These are phyloP conservation scores for Clarias batrachus DNA, from an alignment of 2,113 vertebrate genomes.

Conservation along the genomic window DNA sequence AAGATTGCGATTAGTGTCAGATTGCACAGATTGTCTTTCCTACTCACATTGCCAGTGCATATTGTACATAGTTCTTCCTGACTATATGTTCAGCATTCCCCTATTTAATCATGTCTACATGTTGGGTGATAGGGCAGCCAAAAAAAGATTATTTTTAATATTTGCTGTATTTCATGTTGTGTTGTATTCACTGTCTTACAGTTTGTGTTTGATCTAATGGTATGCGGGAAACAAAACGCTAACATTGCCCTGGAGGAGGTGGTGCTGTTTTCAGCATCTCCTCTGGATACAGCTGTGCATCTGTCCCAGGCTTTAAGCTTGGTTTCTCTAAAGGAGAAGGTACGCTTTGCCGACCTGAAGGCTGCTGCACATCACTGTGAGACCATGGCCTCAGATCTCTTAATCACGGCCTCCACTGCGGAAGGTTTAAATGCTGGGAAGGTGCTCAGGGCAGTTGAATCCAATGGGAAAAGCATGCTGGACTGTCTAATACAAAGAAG, in stretches of 20 bases:
- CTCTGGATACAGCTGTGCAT: conserved; percentile 63
- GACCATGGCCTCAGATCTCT: conserved; percentile 62
- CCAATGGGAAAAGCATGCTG: conserved; percentile 56
- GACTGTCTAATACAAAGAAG: conserved; percentile 63
- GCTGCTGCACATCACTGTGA: conserved; percentile 62
- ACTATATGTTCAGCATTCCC: neutral
- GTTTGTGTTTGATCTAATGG: conserved; percentile 70
- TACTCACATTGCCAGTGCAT: no score
- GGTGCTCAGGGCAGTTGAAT: conserved; percentile 60
- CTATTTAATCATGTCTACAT: no score
- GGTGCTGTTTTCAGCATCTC: conserved; percentile 60
- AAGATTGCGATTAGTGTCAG: neutral
- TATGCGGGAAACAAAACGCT: conserved; percentile 62
- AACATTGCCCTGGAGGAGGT: conserved; percentile 62
- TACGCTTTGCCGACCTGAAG: conserved; percentile 59
- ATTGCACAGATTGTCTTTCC: neutral
- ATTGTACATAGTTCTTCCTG: no score
- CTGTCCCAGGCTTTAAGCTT: conserved; percentile 62
- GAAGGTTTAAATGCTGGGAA: conserved; percentile 51
- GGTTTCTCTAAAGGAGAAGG: conserved; percentile 62
- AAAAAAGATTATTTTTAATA: no score
- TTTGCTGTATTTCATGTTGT: neutral
- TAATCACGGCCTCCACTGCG: conserved; percentile 54
- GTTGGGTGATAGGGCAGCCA: no score
- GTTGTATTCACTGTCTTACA: conserved; percentile 4